Base-by-base conservation (phyloP, 2,113 vertebrate species). In the Dasyornis broadbenti region DNA sequence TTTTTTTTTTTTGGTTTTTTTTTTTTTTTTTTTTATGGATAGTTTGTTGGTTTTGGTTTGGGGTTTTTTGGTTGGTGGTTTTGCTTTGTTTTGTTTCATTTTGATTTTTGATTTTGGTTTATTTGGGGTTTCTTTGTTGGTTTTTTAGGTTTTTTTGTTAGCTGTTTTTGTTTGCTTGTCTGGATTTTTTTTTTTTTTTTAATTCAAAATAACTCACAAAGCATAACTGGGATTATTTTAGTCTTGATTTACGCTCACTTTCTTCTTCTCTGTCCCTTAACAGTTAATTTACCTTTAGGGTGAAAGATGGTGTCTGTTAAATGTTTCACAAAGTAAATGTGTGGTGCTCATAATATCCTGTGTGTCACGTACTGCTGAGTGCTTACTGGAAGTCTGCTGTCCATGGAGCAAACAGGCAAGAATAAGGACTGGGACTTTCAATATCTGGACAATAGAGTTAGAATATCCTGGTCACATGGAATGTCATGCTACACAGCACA, bases 131-230 rank as follows among this genome's bases (percentile, higher is more conserved):
- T 52, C 42, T 66, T 35, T 21, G 18, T 8, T 20, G 44, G 17
- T 45, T 45, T 45, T 45, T 45, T 20, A 11, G 6, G 1, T 9
- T 26, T 57, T 47, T 57, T 56, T 40, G 8, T 11, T 31, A 5
- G 8, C 26, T 77, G 10, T 11, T 50, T 50, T 47, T 88, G 3
- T 24, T 40, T 64, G 7, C 39, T 28, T 37, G 3, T 30, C 7
- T 39, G 3, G 3, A 2, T 0, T 64, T n/a, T 13, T 54, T n/a
- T 0, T 64, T n/a, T 13, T 54, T n/a, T 70, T 28, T 23, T 7
- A 18, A 54, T 45, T 50, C 5, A 18, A 80, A 59, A 42, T 72
- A 45, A 50, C 3, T 65, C 17, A 4, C 14, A 35, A 76, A 89
- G 57, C 7, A 4, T 17, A 59, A 49, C 4, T 39, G 15, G 39